Evolutionary conservation across 2,113 vertebrate genomes (phyloP).

Genomic region (Geococcyx californianus): DNA sequence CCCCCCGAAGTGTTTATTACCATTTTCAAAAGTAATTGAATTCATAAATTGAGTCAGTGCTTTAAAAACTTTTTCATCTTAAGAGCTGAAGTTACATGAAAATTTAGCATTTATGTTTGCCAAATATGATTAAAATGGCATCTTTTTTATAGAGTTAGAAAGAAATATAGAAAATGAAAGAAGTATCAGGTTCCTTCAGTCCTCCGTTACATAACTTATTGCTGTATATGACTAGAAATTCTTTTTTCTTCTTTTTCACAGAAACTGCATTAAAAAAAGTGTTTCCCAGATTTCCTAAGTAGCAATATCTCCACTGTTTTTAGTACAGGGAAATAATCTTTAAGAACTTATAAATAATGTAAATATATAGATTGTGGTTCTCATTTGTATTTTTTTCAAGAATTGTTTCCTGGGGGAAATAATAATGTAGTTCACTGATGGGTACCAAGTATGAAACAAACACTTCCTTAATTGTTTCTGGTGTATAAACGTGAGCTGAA

Average conservation of each 20-base stretch:
- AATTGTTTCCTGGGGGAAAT: conserved; percentile 5
- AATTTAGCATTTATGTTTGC: background rate
- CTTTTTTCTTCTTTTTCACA: background rate
- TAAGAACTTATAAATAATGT: background rate
- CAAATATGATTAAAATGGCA: background rate
- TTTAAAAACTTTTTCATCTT: background rate
- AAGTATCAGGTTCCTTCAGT: background rate
- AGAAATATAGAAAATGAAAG: background rate
- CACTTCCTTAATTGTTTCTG: conserved; percentile 21
- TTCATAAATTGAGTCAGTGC: background rate
- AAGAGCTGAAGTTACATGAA: background rate
- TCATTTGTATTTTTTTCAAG: background rate
- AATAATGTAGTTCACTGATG: conserved; percentile 3
- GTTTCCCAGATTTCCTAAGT: background rate
- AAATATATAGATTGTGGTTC: background rate
- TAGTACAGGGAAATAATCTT: background rate
- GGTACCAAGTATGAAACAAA: background rate
- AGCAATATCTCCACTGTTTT: background rate
- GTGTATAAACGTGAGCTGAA: background rate
- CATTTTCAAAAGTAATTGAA: background rate
- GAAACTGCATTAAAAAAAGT: background rate
- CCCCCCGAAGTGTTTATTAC: accelerated
- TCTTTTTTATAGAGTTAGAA: background rate
- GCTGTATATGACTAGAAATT: background rate
- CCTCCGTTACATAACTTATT: background rate